Evolutionary conservation across 2,797 vertebrate species (phyloP), one percentile per base, ranked within the genome.

Genomic region (Sardinella longiceps): DNA sequence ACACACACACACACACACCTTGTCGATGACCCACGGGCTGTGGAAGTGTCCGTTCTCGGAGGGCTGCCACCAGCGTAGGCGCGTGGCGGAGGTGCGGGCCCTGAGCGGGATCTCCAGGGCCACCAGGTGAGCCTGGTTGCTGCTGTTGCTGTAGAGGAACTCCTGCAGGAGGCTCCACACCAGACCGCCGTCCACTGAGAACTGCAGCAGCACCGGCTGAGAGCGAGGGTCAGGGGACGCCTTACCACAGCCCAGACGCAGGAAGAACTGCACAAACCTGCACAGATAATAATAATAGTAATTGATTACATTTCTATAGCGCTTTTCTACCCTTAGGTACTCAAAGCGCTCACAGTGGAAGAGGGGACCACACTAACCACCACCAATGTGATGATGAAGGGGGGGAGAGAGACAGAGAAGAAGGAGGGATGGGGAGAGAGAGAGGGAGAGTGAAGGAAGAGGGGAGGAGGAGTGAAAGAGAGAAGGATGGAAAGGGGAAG

Each of bases 21-120:
- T 98, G 92, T 99, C 98, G 0, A 99, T 99, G 82, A 99, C 98
- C 98, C 98, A 99, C n/a, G 98, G 98, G 39, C 98, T 99, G 90
- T 98, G 98, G 93, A 99, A 99, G 89, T 99, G 97, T 30, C 98
- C 98, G 0, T 97, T 97, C 80, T 98, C 98, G 0, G 98, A 99
- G 0, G 98, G 98, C 2, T 99, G 98, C 98, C 98, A 99, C 98
- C 98, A 99, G 88, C 97, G 97, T 23, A 99, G 94, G 3, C 97
- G 96, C 1, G 98, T 97, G 80, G 96, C 96, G 20, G 93, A 23
- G 0, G 97, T 97, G 1, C 97, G 97, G 20, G 98, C 97, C 74
- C 97, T 97, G 88, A 98, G 85, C 0, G 98, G 98, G 87, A 99
- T 97, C 90, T 99, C 97, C 88, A 99, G 91, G 48, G 98, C 98